A percentile compares a stretch with the other conserved stretches of the same genome.
Evolutionary conservation across 2,113 vertebrate species (phyloP).

Genomic region (Cochlearius cochlearius): DNA sequence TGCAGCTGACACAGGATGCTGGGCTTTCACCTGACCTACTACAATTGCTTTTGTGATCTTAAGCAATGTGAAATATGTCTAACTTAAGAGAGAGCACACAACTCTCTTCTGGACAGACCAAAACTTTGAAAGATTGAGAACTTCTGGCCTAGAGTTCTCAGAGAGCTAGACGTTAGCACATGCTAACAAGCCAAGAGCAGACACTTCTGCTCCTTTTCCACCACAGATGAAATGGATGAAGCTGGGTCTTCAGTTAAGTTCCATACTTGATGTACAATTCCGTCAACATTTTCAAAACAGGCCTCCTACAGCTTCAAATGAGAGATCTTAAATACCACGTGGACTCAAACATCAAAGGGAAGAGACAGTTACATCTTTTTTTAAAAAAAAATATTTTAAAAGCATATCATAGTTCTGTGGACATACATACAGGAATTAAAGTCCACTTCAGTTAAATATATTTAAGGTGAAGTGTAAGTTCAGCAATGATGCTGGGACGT

Average conservation of each 20-base stretch:
- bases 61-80: neutral
- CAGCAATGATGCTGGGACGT: neutral
- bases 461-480: neutral
- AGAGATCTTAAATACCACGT: neutral
- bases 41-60: neutral
- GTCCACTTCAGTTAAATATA: neutral
- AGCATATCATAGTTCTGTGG: neutral
- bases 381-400: neutral
- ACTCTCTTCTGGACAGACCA: neutral
- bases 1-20: neutral
- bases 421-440: neutral
- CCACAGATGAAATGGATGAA: neutral
- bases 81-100: neutral
- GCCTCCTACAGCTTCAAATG: neutral
- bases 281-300: neutral
- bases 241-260: neutral
- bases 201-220: neutral
- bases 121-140: neutral
- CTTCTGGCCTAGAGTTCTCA: neutral
- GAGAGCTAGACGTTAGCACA: neutral
- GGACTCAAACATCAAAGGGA: neutral
- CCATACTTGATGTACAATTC: neutral
- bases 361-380: neutral
- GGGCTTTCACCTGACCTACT: neutral
- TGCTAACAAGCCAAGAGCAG: neutral